Percentiles rank a stretch among this genome's conserved stretches.
phyloP scores from a whole-genome alignment of 2,797 vertebrate genomes.

The Acestrorhynchus altus region DNA sequence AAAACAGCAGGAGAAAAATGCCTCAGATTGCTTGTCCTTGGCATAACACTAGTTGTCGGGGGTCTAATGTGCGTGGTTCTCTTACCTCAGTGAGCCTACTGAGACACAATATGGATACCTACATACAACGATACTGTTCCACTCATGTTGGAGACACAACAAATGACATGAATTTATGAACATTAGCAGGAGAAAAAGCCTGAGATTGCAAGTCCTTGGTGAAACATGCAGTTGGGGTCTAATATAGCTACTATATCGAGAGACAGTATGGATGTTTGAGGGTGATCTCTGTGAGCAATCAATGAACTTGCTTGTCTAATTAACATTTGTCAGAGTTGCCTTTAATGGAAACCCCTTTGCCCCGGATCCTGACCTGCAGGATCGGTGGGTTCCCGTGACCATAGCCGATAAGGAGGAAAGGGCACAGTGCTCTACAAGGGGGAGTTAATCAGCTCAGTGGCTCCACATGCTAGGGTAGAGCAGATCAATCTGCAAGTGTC shows the following conservation, averaged over 20 bases:
- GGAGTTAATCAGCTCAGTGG: constrained; percentile 71
- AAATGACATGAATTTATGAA: not conserved
- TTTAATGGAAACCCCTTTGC: constrained; percentile 67
- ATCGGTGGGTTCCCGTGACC: constrained; percentile 60
- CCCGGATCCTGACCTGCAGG: constrained; percentile 47
- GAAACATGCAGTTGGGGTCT: not conserved
- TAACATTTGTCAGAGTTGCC: constrained; percentile 73
- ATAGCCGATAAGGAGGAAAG: constrained; percentile 69
- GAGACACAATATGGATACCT: not conserved
- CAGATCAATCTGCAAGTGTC: constrained; percentile 65
- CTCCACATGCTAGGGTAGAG: constrained; percentile 56
- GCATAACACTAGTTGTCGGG: not conserved
- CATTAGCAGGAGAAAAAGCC: not conserved
- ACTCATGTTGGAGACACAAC: not conserved
- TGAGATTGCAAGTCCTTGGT: not conserved
- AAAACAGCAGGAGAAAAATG: not conserved
- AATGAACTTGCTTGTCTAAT: constrained; percentile 61
- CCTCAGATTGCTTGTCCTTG: not conserved
- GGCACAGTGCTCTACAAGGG: constrained; percentile 65
- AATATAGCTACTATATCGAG: not conserved
- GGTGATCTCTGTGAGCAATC: constrained; percentile 58
- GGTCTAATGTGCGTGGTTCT: not conserved
- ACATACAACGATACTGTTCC: not conserved
- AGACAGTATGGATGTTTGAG: constrained; percentile 12
- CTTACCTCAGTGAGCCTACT: not conserved